Base-by-base conservation (phyloP, 2,888 invertebrate genomes). In the Clunio marinus region DNA sequence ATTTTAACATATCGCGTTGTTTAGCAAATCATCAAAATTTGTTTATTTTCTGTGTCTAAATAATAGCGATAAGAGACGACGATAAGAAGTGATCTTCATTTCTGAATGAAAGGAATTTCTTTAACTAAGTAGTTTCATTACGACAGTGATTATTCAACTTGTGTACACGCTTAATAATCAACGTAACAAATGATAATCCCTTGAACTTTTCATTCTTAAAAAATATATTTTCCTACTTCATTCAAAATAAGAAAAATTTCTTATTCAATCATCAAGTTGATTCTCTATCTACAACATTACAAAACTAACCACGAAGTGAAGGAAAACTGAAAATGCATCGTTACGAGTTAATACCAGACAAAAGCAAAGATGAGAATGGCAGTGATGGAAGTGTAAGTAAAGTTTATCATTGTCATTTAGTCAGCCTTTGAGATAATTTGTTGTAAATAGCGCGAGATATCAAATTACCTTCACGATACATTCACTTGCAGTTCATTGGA, bases 161-260 rank as follows among this genome's bases (percentile, higher is more conserved):
- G n/a, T n/a, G n/a, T n/a, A n/a, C n/a, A n/a, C n/a, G n/a, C n/a
- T n/a, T 32, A 32, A 32, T 10, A 45, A 15, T 4, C 45, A 45
- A 15, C 45, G 15, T 15, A n/a, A n/a, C n/a, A 7, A 45, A 15
- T 32, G 45, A 45, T 45, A 45, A 45, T 10, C 51, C 10, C 51
- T 51, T 51, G 51, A 51, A 20, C 51, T 51, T n/a, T 45, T 45
- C 45, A n/a, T 32, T n/a, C n/a, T n/a, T n/a, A n/a, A n/a, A n/a
- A n/a, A n/a, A n/a, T n/a, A n/a, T n/a, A n/a, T n/a, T n/a, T n/a
- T n/a, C n/a, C n/a, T n/a, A n/a, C n/a, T n/a, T n/a, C n/a, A n/a
- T n/a, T n/a, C n/a, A n/a, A n/a, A n/a, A n/a, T n/a, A n/a, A n/a
- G n/a, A n/a, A n/a, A n/a, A n/a, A n/a, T n/a, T n/a, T n/a, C n/a